phyloP scores from a whole-genome alignment of 2,797 vertebrate genomes.

The Manis crassicaudata region DNA sequence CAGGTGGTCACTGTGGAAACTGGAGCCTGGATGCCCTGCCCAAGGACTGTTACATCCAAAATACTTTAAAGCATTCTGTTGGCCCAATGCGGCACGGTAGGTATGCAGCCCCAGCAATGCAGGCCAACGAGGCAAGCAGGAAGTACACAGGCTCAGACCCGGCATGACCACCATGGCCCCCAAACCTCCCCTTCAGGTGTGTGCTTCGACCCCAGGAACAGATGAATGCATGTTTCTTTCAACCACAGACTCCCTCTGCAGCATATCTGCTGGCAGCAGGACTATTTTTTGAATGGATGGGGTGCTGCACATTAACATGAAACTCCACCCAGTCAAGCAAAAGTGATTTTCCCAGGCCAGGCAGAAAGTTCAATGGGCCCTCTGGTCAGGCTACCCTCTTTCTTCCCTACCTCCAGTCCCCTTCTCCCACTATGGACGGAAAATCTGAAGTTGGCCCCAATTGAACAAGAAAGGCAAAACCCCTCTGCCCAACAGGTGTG shows the following conservation, averaged over 20 bases:
- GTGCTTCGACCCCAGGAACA: not conserved
- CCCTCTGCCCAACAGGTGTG: not conserved
- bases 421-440: not conserved
- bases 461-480: not conserved
- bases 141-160: not conserved
- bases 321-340: not conserved
- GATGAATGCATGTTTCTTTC: not conserved
- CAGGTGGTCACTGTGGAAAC: not conserved
- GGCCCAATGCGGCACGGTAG: not conserved
- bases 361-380: not conserved
- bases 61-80: not conserved
- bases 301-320: not conserved
- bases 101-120: not conserved
- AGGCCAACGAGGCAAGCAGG: accelerated
- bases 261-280: not conserved
- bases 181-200: not conserved
- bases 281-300: not conserved
- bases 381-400: not conserved
- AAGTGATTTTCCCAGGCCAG: not conserved
- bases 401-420: not conserved
- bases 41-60: not conserved
- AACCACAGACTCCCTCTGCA: not conserved
- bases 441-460: not conserved
- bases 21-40: not conserved
- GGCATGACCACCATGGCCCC: not conserved